A percentile compares a stretch with the other conserved stretches of the same genome.
phyloP scores from a whole-genome alignment of 2,888 invertebrate genomes.

The Subacronicta megacephala region DNA sequence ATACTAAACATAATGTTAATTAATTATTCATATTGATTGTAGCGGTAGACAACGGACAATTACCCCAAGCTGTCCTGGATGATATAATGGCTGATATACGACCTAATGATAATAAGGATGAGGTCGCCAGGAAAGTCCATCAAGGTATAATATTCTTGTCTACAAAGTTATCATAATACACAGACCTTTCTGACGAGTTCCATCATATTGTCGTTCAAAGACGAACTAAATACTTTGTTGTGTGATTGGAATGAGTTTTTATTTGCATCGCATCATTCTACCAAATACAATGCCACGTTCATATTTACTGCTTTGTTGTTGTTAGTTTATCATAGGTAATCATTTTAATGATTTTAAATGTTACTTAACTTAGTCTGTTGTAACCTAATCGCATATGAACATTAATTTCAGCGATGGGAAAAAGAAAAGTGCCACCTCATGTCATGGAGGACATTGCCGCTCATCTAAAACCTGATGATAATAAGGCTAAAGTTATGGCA shows the following conservation, averaged over 20 bases:
- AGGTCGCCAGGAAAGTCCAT: slow-evolving; percentile 14
- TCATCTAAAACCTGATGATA: slow-evolving; percentile 6
- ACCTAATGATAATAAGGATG: slow-evolving; percentile 11
- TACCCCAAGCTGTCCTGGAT: slow-evolving; percentile 21
- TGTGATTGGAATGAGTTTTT: too few relatives aligned
- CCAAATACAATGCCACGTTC: too few relatives aligned
- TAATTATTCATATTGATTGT: slow-evolving; percentile 5
- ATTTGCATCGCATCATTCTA: too few relatives aligned
- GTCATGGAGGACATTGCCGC: slow-evolving; percentile 20
- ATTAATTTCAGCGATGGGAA: slow-evolving; percentile 20
- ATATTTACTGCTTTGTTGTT: too few relatives aligned
- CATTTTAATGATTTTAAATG: too few relatives aligned
- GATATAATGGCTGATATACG: slow-evolving; percentile 13
- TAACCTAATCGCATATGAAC: not conserved
- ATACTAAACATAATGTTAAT: too few relatives aligned
- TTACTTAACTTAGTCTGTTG: too few relatives aligned
- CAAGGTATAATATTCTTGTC: slow-evolving; percentile 21
- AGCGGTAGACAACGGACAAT: slow-evolving; percentile 14
- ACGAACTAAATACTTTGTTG: too few relatives aligned
- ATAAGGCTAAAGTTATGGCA: slow-evolving; percentile 11
- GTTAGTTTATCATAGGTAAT: too few relatives aligned
- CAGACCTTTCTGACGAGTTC: too few relatives aligned
- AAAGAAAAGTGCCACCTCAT: slow-evolving; percentile 9
- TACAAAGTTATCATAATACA: not conserved
- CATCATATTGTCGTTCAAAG: too few relatives aligned